A percentile compares a stretch with the other conserved stretches of the same genome.
Evolutionary conservation across 2,113 vertebrate genomes (phyloP).

Genomic region (Otocyon megalotis): DNA sequence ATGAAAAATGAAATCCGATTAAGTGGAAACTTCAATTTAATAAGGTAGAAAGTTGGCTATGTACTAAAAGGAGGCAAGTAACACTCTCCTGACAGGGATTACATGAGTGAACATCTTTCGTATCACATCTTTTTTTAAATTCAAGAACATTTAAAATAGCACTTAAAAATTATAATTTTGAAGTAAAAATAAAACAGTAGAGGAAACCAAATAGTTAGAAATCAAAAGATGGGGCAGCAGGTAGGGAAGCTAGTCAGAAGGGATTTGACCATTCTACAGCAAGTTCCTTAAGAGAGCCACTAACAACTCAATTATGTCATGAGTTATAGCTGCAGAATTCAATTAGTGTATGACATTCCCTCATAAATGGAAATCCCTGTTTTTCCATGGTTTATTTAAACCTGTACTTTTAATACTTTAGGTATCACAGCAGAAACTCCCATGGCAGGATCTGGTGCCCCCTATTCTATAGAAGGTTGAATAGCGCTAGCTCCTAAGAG

Average conservation of each 20-base stretch:
- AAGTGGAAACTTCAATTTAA: constrained; percentile 57
- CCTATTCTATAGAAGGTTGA: background rate
- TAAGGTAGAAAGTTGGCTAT: background rate
- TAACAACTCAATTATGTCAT: constrained; percentile 79
- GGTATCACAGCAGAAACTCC: constrained; percentile 6
- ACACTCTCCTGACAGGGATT: background rate
- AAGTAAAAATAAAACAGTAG: constrained; percentile 12
- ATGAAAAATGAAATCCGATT: constrained; percentile 64
- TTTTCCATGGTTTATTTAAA: constrained; percentile 48
- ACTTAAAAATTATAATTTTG: constrained; percentile 1
- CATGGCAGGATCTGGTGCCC: background rate
- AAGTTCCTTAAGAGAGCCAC: constrained; percentile 71
- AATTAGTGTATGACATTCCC: constrained; percentile 77
- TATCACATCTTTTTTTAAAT: background rate
- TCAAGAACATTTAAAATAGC: background rate
- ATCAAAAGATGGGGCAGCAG: background rate
- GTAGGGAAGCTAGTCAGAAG: constrained; percentile 55
- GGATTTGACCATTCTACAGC: constrained; percentile 69
- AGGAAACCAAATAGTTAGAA: background rate
- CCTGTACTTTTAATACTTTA: background rate
- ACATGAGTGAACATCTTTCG: background rate
- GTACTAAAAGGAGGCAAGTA: background rate
- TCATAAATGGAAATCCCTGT: constrained; percentile 74
- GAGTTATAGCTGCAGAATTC: constrained; percentile 80
- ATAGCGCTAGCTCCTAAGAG: background rate